Percentiles rank a stretch among this genome's conserved stretches.
Conservation (phyloP, 2,888 invertebrate genomes). For the Epiblema foenella region DNA sequence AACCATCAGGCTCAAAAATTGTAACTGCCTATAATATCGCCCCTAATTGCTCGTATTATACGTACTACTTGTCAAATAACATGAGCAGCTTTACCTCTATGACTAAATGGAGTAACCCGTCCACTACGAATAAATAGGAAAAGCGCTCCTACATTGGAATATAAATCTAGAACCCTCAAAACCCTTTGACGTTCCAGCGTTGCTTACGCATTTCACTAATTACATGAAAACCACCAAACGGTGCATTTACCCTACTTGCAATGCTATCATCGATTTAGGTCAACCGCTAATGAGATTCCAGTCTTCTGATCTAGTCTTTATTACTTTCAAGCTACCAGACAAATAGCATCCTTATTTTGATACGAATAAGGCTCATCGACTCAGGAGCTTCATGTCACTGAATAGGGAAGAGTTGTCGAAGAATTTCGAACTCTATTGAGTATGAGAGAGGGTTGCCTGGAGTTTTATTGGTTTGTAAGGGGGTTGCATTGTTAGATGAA, state of each 20-base stretch:
- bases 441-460: slow-evolving; percentile 2
- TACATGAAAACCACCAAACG: slow-evolving; percentile 21
- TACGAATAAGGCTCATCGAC: slow-evolving; percentile 8
- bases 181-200: slow-evolving; percentile 8
- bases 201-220: slow-evolving; percentile 33
- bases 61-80: background rate
- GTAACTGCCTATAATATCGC: too few relatives aligned
- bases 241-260: slow-evolving; percentile 39
- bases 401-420: slow-evolving; percentile 19
- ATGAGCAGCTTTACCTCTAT: background rate
- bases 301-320: slow-evolving; percentile 43
- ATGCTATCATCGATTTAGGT: slow-evolving; percentile 42
- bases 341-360: slow-evolving; percentile 5
- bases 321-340: slow-evolving; percentile 31
- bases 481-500: slow-evolving; percentile 35
- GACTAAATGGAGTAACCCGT: background rate
- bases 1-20: too few relatives aligned
- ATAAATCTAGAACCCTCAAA: background rate
- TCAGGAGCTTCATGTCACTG: slow-evolving; percentile 8
- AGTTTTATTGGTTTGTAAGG: slow-evolving; percentile 17
- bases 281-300: slow-evolving; percentile 44
- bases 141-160: slow-evolving; percentile 6
- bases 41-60: too few relatives aligned
- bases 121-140: background rate
- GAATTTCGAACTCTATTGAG: slow-evolving; percentile 25